A percentile compares a stretch with the other conserved stretches of the same genome.
Conservation (phyloP, 30 jellyfish, hydroid and myxozoan species). For the Aurelia sp. region DNA sequence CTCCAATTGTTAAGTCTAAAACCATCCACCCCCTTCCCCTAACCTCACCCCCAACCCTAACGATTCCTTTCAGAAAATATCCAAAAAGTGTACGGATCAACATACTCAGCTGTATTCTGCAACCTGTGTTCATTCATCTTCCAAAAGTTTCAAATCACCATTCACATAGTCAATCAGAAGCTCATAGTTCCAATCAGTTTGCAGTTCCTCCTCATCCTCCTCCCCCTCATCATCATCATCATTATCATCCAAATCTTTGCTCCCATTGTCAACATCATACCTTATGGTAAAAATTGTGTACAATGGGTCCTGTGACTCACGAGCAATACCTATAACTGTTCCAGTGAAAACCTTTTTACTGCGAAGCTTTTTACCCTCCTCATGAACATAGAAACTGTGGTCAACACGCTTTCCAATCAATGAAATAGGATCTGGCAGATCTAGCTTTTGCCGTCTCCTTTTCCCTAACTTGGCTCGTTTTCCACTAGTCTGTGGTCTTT, state of each 20-base stretch:
- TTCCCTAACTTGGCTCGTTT: background rate
- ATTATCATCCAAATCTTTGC: conserved; percentile 13
- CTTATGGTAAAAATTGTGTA: conserved; percentile 10
- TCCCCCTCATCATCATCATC: conserved; percentile 7
- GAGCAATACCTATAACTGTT: conserved; percentile 5
- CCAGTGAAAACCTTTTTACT: background rate
- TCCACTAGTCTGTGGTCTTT: too few relatives aligned
- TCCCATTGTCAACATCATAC: conserved; percentile 12
- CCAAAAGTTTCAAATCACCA: conserved; percentile 4
- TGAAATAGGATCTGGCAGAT: conserved; percentile 8
- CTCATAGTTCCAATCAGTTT: conserved; percentile 21
- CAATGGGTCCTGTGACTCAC: conserved; percentile 21
- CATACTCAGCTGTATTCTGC: too few relatives aligned
- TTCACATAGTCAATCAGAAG: conserved; percentile 7
- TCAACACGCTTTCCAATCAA: conserved; percentile 17
- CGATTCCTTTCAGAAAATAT: too few relatives aligned
- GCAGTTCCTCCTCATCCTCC: conserved; percentile 7
- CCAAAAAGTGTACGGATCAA: too few relatives aligned
- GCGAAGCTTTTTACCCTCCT: background rate
- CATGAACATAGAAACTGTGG: background rate
- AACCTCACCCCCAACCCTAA: too few relatives aligned
- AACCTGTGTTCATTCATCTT: background rate
- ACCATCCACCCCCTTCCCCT: too few relatives aligned
- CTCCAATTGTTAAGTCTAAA: too few relatives aligned
- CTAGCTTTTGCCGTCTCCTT: background rate